Conservation (phyloP, 2,888 invertebrate species). For the Diachrysia chrysitis region DNA sequence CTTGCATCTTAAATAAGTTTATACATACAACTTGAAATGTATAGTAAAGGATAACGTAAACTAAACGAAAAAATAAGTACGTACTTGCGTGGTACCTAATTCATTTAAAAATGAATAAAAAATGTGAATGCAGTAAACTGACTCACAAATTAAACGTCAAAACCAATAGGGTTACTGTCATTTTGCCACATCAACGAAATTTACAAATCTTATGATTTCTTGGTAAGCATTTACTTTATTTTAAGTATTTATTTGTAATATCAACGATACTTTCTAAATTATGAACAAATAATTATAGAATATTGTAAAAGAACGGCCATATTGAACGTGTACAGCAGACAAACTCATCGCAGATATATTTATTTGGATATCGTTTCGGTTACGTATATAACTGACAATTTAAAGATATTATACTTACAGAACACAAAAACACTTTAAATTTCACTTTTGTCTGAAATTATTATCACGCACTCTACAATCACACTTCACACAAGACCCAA, state of each 20-base stretch:
- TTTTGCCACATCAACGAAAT: constrained; percentile 86
- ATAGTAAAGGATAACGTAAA: background rate
- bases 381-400: constrained; percentile 43
- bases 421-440: constrained; percentile 78
- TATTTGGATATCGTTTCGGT: constrained; percentile 25
- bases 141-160: constrained; percentile 86
- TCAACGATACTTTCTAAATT: constrained; percentile 35
- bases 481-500: constrained; percentile 86
- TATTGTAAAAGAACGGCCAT: constrained; percentile 84
- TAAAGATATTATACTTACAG: constrained; percentile 77
- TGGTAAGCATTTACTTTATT: constrained; percentile 3
- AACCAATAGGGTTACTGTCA: constrained; percentile 80
- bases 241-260: constrained; percentile 3
- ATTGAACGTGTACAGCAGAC: constrained; percentile 81
- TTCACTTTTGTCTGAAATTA: constrained; percentile 77
- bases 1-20: background rate
- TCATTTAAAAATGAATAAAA: constrained; percentile 29
- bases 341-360: constrained; percentile 50
- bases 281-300: constrained; percentile 64
- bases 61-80: background rate
- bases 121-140: constrained; percentile 73
- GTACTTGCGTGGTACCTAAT: background rate
- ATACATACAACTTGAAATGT: background rate
- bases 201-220: constrained; percentile 47
- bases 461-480: constrained; percentile 82